Conservation (phyloP, 2,797 vertebrate genomes). For the Euphonia xanthogaster region DNA sequence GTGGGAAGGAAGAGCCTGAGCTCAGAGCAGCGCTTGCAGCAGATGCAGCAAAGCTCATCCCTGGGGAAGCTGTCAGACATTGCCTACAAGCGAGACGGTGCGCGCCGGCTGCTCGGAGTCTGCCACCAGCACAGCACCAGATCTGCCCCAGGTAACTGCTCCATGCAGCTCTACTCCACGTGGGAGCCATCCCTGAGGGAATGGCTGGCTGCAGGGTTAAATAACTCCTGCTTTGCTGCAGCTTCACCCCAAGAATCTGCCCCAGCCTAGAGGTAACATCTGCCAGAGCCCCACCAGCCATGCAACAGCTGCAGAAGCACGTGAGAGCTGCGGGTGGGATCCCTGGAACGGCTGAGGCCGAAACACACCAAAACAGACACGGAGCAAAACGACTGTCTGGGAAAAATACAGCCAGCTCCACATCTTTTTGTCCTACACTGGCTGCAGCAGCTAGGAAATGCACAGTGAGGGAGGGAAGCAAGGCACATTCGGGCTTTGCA, state of each 20-base stretch:
- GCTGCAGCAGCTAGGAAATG: background rate
- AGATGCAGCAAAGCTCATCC: background rate
- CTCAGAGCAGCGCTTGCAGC: background rate
- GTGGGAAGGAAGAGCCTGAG: background rate
- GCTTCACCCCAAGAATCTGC: background rate
- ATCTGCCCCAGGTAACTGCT: background rate
- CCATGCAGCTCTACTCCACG: background rate
- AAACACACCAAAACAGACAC: background rate
- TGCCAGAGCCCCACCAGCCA: background rate
- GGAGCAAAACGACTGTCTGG: background rate
- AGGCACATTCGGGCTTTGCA: background rate
- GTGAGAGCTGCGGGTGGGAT: background rate
- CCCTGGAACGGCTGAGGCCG: background rate
- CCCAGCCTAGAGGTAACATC: background rate
- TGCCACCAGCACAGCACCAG: background rate
- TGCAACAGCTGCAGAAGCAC: background rate
- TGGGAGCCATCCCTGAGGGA: background rate
- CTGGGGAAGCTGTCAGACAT: background rate
- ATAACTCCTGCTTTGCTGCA: background rate
- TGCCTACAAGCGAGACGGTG: background rate
- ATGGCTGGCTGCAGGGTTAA: background rate
- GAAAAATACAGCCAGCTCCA: background rate
- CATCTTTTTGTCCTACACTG: background rate
- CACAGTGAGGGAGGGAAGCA: background rate
- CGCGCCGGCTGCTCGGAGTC: background rate